These are phyloP conservation scores for Microctenopoma stevenorrisi DNA, from an alignment of 2,797 vertebrate species.

Conservation along the genomic window DNA sequence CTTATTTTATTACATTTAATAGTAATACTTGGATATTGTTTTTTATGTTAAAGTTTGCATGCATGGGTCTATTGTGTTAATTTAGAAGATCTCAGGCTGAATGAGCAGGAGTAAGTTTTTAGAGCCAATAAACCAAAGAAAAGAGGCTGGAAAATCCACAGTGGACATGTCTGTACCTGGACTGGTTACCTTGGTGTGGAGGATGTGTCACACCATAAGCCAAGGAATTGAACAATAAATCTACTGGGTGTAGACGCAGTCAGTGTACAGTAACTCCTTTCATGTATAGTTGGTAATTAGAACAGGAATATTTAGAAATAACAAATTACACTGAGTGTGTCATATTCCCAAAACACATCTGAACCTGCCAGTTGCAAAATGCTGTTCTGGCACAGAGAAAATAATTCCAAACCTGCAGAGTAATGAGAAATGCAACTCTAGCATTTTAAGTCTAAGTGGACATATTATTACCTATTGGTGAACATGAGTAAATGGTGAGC, in stretches of 20 bases:
- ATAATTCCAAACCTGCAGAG: conserved; percentile 10
- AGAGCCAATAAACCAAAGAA: background rate
- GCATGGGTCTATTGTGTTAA: background rate
- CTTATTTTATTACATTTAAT: background rate
- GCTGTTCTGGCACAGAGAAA: background rate
- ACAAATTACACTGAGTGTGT: background rate
- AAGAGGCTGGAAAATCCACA: conserved; percentile 1
- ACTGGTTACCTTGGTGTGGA: conserved; percentile 3
- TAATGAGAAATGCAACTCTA: conserved; percentile 5
- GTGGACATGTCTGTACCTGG: conserved; percentile 56
- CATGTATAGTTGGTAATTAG: background rate
- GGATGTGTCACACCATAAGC: conserved; percentile 24
- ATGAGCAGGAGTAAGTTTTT: conserved; percentile 1
- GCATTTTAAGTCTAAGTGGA: background rate
- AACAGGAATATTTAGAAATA: background rate
- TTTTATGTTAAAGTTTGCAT: background rate
- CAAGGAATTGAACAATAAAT: conserved; percentile 30
- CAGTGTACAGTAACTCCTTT: background rate
- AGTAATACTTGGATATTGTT: rapidly evolving
- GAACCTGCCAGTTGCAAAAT: background rate
- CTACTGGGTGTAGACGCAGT: conserved; percentile 13
- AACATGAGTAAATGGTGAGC: background rate
- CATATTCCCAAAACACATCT: background rate
- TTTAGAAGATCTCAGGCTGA: background rate
- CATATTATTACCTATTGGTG: conserved; percentile 21